A percentile compares a stretch with the other conserved stretches of the same genome.
Conservation (phyloP, 1,140 invertebrate species). For the Drosophila bifasciata region DNA sequence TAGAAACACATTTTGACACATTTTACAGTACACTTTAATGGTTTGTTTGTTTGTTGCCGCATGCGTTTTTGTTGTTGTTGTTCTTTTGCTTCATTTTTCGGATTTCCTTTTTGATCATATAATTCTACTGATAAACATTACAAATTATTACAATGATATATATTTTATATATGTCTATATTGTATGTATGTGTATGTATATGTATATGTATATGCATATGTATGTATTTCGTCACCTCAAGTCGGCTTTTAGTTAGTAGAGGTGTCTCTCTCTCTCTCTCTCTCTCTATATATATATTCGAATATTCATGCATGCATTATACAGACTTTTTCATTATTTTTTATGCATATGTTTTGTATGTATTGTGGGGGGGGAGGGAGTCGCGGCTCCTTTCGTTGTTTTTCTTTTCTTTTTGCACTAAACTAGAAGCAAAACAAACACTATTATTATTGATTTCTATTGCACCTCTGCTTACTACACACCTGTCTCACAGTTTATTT, state of each 20-base stretch:
- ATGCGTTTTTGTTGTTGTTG: constrained; percentile 28
- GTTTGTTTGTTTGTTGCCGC: constrained; percentile 37
- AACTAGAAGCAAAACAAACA: constrained; percentile 70
- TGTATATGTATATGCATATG: constrained; percentile 20
- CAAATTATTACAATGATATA: constrained; percentile 82
- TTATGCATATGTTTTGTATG: constrained; percentile 20
- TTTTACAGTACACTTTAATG: constrained; percentile 51
- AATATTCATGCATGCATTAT: constrained; percentile 29
- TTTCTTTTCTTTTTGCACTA: constrained; percentile 30
- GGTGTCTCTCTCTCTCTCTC: no score
- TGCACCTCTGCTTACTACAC: constrained; percentile 38
- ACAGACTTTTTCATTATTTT: constrained; percentile 47
- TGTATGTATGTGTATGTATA: constrained; percentile 60
- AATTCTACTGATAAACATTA: constrained; percentile 80
- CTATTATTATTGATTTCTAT: constrained; percentile 45
- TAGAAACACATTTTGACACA: constrained; percentile 14
- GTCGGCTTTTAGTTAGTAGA: constrained; percentile 13
- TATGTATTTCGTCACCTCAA: constrained; percentile 19
- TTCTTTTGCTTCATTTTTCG: constrained; percentile 36
- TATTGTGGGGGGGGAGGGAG: constrained; percentile 4
- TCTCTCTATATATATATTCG: constrained; percentile 4
- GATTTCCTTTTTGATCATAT: constrained; percentile 7
- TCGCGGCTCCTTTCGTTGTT: constrained; percentile 40
- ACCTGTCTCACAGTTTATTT: constrained; percentile 57
- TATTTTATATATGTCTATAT: constrained; percentile 72